Base-by-base conservation (phyloP, 2,888 invertebrate genomes). In the Andrena haemorrhoa region DNA sequence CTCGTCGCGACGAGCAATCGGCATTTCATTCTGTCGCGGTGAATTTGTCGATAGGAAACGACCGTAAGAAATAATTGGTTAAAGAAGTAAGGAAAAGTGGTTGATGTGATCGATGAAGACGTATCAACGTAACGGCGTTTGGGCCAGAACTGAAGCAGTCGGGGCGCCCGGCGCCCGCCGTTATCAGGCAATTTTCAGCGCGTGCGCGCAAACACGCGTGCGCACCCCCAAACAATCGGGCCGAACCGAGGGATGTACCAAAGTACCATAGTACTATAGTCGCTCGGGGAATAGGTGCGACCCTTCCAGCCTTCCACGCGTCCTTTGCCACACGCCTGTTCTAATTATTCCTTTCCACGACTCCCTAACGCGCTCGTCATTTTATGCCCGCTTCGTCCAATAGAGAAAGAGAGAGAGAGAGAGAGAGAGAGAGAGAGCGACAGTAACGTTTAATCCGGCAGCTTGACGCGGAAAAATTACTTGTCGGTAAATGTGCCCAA, bases 171-270 rank as follows among this genome's bases (percentile, higher is more conserved):
- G 81, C 88, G 85, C 87, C 84, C 88, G 89, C 72, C 89, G 92
- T 92, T 92, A 92, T 92, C 92, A 91, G 86, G 84, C 75, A 89
- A 86, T 89, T 92, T 91, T 87, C 84, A 86, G 91, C 90, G 91
- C 91, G 85, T 76, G 76, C 85, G 84, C 84, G 69, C 29, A 23
- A n/a, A 26, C 75, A 70, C 77, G 68, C 63, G 72, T 60, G 81
- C 82, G 69, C 81, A 73, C 83, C 86, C 88, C 63, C 60, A 66
- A 60, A 53, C 75, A 77, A 81, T 82, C 83, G 76, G 80, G 63
- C 20, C 68, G n/a, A 71, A 76, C 63, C 81, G 71, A 82, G 87
- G 86, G 86, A 78, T 79, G 79, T 71, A 60, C 82, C 85, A 16
- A 41, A 41, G 41, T 16, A 41, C 41, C 41, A 16, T 5, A 16